These are phyloP conservation scores for Chloroclystis v-ata DNA, from an alignment of 2,888 invertebrate genomes.

Conservation along the genomic window DNA sequence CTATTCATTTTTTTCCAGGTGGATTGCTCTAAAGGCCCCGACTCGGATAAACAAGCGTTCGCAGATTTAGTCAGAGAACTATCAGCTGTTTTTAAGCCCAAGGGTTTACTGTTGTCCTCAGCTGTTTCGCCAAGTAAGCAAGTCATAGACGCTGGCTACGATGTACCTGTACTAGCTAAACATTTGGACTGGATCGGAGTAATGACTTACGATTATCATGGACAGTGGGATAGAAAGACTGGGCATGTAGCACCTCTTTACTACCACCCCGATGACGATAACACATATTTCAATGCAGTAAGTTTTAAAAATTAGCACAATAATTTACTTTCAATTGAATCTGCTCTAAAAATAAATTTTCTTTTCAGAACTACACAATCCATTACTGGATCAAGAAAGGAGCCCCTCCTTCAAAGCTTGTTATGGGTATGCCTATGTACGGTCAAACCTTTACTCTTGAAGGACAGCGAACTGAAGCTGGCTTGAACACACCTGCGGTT, in stretches of 20 bases:
- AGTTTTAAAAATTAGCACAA: too few relatives aligned
- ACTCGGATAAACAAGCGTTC: conserved; percentile 89
- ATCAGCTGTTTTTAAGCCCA: conserved; percentile 81
- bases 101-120: conserved; percentile 85
- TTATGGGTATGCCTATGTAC: conserved; percentile 94
- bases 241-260: conserved; percentile 93
- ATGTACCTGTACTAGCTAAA: conserved; percentile 85
- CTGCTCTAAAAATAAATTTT: not conserved
- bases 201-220: conserved; percentile 95
- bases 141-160: conserved; percentile 91
- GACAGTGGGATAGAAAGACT: conserved; percentile 94
- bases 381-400: conserved; percentile 93
- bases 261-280: conserved; percentile 89
- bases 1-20: too few relatives aligned
- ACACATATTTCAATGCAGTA: conserved; percentile 89
- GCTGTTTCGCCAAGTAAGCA: conserved; percentile 93
- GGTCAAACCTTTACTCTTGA: conserved; percentile 88
- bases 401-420: conserved; percentile 86
- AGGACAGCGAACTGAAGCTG: conserved; percentile 59
- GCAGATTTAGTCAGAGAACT: conserved; percentile 85
- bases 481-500: conserved; percentile 86
- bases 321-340: too few relatives aligned
- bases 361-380: conserved; percentile 86
- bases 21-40: conserved; percentile 89
- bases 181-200: conserved; percentile 94